Base-by-base conservation (phyloP, 2,888 invertebrate species). In the Aquatica leii region DNA sequence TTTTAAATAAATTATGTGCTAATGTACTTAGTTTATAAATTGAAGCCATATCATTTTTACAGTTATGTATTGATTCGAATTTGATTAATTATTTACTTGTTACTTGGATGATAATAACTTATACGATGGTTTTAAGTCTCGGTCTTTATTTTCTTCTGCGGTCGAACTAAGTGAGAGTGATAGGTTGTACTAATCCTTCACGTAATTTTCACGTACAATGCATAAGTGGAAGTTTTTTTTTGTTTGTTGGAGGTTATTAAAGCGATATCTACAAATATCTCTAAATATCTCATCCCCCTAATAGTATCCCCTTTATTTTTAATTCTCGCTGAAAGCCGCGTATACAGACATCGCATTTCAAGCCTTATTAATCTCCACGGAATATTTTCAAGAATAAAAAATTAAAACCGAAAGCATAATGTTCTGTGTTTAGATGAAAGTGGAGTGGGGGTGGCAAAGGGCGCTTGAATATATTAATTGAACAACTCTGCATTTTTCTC, bases 401-500 rank as follows among this genome's bases (percentile, higher is more conserved):
- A 79, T 79, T 79, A 77, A 80, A 80, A 79, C 77, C 77, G 76
- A 77, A 77, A 77, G 78, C 77, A 76, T 79, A 76, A 79, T 77
- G 78, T 78, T 77, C 74, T 71, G 80, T 77, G 77, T 78, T 77
- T 69, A 71, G 64, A 51, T 70, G 65, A 69, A 69, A 63, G 68
- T 66, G 70, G 72, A 61, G 72, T 68, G 69, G 72, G 73, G 67
- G 73, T 70, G 71, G 73, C 62, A 65, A 59, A 65, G 66, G 61
- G 64, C 73, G 76, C 75, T 75, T 77, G 79, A 80, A 80, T 79
- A 79, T 78, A 80, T 80, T 80, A 80, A 81, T 81, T 80, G 81
- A 81, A 80, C 80, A 77, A 78, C 78, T 78, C 78, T 78, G 77
- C 78, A 78, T 81, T 80, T 79, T 79, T 80, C 79, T 78, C 74